These are phyloP conservation scores for Apostichopus japonicus DNA, from an alignment of 35 echinoderm and acorn worm genomes.

Conservation along the genomic window DNA sequence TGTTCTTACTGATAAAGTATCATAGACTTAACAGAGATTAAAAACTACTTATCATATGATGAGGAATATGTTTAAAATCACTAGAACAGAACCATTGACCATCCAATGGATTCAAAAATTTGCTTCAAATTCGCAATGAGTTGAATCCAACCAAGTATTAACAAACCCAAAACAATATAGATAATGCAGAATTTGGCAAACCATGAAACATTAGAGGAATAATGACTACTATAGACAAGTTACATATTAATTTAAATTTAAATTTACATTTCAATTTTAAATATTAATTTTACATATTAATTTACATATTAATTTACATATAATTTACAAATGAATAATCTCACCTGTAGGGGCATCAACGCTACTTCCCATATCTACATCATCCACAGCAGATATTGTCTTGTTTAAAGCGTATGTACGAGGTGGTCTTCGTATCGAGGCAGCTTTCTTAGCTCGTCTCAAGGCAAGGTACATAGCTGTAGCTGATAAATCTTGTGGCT, in stretches of 20 bases:
- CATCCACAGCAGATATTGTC: slow-evolving; percentile 4
- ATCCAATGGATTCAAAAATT: no score
- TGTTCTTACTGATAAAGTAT: no score
- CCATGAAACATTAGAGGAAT: no score
- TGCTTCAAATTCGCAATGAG: no score
- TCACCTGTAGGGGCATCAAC: slow-evolving; percentile 17
- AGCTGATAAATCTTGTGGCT: slow-evolving; percentile 40
- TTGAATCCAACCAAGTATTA: no score
- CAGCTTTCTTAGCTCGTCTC: slow-evolving; percentile 60
- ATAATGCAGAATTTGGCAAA: no score
- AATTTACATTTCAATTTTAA: neutral
- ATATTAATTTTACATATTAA: neutral
- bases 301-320: neutral
- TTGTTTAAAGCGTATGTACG: slow-evolving; percentile 32
- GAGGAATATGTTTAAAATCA: no score
- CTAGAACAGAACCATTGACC: no score
- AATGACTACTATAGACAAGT: neutral
- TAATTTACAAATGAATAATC: neutral
- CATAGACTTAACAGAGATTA: no score
- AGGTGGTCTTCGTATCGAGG: slow-evolving; percentile 9
- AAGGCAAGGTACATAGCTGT: slow-evolving; percentile 55
- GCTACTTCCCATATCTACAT: slow-evolving; percentile 37
- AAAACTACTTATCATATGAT: no score
- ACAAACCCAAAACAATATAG: no score
- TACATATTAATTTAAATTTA: neutral